Conservation (phyloP, 2,797 vertebrate genomes). For the Tolypeutes matacus region DNA sequence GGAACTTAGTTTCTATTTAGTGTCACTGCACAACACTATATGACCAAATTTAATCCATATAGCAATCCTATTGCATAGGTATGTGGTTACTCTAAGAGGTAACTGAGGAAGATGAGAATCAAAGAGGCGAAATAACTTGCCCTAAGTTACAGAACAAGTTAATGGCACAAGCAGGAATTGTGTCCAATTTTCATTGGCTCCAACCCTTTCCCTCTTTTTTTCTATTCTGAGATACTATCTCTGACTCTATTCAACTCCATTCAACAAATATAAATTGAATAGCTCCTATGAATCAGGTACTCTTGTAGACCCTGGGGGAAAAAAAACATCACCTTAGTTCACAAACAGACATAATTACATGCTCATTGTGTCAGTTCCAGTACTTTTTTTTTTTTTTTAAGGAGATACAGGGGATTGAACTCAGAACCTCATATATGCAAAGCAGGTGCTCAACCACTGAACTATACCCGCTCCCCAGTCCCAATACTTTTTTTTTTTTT, state of each 20-base stretch:
- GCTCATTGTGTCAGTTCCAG: background rate
- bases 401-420: too few species aligned
- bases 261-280: conserved; percentile 21
- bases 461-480: too few species aligned
- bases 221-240: background rate
- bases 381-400: background rate
- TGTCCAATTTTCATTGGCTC: background rate
- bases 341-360: background rate
- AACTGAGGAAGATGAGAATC: background rate
- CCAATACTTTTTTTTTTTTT: too few species aligned
- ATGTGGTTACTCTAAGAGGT: background rate
- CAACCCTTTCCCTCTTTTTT: background rate
- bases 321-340: background rate
- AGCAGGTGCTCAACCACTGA: too few species aligned
- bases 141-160: background rate
- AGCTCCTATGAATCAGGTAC: background rate
- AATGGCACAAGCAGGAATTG: background rate
- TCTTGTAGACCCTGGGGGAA: background rate
- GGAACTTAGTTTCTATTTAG: background rate
- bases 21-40: background rate
- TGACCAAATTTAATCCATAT: background rate
- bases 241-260: background rate
- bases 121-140: background rate
- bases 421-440: too few species aligned
- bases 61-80: background rate